Base-by-base conservation (phyloP, 2,113 vertebrate species). In the Ctenodactylus gundi region DNA sequence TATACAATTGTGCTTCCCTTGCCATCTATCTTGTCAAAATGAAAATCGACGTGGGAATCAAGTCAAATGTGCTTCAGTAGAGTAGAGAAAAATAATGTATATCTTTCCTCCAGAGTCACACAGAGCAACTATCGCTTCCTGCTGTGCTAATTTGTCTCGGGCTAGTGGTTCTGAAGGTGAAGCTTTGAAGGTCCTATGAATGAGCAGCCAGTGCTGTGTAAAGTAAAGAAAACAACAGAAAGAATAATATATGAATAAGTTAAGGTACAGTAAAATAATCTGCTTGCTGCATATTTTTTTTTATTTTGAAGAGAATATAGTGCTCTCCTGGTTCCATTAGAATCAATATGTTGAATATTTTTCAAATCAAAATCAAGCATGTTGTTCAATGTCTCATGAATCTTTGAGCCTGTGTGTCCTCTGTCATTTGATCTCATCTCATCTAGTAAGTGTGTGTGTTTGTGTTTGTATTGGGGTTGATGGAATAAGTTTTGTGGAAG, bases 11-110 rank as follows among this genome's bases (percentile, higher is more conserved):
- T 72, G 46, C 90, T 96, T 96, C 64, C 18, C 7, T 92, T 85
- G 20, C 58, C 65, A 96, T 96, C 90, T 92, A 53, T 97, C 94
- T 95, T 97, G 95, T 97, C 96, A 96, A 93, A 96, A 96, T 96
- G 90, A 96, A 96, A 97, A 97, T 97, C 70, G 51, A 94, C 95
- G 77, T 70, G 93, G 90, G 92, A 97, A 94, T 97, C 83, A 94
- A 94, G 77, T 95, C 93, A 95, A 95, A 97, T 93, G 68, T 87
- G 87, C 70, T 96, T 90, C 92, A 96, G 81, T 20, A 96, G 94
- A 94, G 96, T 97, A 96, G 82, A 77, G 82, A 88, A 53, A 96
- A 97, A 86, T 93, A 94, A 96, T 94, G 94, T 97, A 21, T 93
- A 92, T 94, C 93, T 96, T 90, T 57, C 44, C 82, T 96, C 95